Conservation (phyloP, 2,113 vertebrate species). For the Centropus unirufus region DNA sequence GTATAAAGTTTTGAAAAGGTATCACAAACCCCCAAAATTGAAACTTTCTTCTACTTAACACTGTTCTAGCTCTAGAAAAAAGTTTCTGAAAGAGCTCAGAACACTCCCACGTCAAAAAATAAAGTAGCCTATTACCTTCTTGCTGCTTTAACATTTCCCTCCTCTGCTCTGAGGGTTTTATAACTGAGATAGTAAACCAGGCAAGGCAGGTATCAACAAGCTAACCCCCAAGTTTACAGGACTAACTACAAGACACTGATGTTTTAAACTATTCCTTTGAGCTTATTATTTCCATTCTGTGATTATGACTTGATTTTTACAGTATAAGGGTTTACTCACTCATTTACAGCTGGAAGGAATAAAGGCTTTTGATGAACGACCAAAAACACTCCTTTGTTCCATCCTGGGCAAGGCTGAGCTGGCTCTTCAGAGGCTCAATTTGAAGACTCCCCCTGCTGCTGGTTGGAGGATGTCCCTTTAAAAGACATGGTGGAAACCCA, state of each 20-base stretch:
- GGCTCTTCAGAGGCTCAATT: neutral
- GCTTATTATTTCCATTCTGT: neutral
- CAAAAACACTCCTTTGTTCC: neutral
- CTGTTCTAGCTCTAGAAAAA: neutral
- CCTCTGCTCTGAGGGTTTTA: too few relatives aligned
- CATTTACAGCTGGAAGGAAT: neutral
- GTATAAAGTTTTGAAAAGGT: neutral
- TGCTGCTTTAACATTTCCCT: too few relatives aligned
- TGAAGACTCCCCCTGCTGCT: neutral
- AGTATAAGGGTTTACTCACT: neutral
- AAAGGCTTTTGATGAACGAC: neutral
- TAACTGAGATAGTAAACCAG: neutral
- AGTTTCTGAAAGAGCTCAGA: neutral
- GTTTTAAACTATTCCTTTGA: neutral
- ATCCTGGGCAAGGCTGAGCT: neutral
- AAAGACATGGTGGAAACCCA: neutral
- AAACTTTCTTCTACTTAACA: neutral
- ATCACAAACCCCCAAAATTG: neutral
- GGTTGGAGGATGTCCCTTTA: neutral
- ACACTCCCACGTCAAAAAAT: neutral
- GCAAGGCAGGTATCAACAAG: neutral
- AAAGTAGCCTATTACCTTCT: neutral
- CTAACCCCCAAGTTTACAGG: accelerated
- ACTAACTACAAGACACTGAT: neutral
- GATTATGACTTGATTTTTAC: neutral